phyloP scores from a whole-genome alignment of 2,113 vertebrate genomes.

The Atlantisia rogersi region DNA sequence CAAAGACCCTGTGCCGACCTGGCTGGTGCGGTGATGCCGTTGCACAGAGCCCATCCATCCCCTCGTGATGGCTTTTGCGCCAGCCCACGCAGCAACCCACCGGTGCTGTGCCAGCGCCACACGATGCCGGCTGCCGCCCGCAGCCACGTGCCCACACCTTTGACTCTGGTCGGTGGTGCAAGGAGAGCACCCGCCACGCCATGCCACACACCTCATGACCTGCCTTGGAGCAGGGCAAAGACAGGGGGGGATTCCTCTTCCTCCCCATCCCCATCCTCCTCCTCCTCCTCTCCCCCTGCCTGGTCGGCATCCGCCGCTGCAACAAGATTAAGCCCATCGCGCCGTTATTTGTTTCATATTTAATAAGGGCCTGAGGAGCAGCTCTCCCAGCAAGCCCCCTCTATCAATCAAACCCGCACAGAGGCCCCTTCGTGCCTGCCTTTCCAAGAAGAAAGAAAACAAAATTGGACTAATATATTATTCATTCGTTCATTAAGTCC shows the following conservation, averaged over 20 bases:
- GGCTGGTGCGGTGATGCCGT: not conserved
- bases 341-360: slow-evolving; percentile 62
- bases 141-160: not conserved
- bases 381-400: slow-evolving; percentile 60
- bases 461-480: slow-evolving; percentile 76
- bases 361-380: slow-evolving; percentile 61
- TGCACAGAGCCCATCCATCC: not conserved
- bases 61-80: not conserved
- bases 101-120: rapidly evolving
- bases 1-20: not conserved
- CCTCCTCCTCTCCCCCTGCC: not conserved
- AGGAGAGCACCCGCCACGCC: not conserved
- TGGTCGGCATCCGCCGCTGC: not conserved
- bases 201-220: not conserved
- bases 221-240: not conserved
- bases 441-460: slow-evolving; percentile 68
- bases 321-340: slow-evolving; percentile 63
- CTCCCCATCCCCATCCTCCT: not conserved
- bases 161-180: not conserved
- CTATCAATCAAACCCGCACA: slow-evolving; percentile 60
- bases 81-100: not conserved
- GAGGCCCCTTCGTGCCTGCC: not conserved
- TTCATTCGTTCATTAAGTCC: slow-evolving; percentile 73
- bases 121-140: not conserved
- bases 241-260: not conserved